A percentile compares a stretch with the other conserved stretches of the same genome.
These are phyloP conservation scores for Platyscapa corneri DNA, from an alignment of 1,140 invertebrate species.

Conservation along the genomic window DNA sequence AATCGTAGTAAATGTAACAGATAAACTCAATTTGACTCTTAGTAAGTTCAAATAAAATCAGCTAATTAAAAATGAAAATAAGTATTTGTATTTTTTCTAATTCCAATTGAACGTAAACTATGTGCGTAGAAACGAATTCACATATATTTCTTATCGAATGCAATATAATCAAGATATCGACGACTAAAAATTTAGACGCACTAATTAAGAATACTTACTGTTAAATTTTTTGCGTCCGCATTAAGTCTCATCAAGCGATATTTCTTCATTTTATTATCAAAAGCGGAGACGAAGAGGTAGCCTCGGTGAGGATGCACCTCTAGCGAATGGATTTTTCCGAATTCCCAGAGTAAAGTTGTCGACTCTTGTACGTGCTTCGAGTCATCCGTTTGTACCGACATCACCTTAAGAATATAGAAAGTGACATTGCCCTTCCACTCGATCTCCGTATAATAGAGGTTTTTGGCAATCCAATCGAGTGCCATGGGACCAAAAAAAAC, in stretches of 20 bases:
- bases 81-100: too few species aligned
- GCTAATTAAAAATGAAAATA: too few species aligned
- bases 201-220: slow-evolving; percentile 8
- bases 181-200: too few species aligned
- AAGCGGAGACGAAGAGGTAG: slow-evolving; percentile 1
- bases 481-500: slow-evolving; percentile 38
- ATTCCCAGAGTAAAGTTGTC: slow-evolving; percentile 12
- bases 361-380: background rate
- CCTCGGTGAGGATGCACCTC: background rate
- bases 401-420: slow-evolving; percentile 30
- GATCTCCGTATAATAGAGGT: slow-evolving; percentile 44
- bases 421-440: slow-evolving; percentile 2
- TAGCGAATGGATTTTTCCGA: background rate
- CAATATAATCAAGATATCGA: too few species aligned
- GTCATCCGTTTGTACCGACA: background rate
- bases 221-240: background rate
- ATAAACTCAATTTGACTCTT: too few species aligned
- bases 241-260: slow-evolving; percentile 3
- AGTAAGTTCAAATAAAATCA: too few species aligned
- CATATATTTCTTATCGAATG: too few species aligned
- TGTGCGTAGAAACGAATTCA: too few species aligned
- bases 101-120: too few species aligned
- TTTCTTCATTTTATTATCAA: background rate
- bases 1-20: too few species aligned
- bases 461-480: slow-evolving; percentile 37